Conservation (phyloP, 1,140 invertebrate species). For the Drosophila insularis region DNA sequence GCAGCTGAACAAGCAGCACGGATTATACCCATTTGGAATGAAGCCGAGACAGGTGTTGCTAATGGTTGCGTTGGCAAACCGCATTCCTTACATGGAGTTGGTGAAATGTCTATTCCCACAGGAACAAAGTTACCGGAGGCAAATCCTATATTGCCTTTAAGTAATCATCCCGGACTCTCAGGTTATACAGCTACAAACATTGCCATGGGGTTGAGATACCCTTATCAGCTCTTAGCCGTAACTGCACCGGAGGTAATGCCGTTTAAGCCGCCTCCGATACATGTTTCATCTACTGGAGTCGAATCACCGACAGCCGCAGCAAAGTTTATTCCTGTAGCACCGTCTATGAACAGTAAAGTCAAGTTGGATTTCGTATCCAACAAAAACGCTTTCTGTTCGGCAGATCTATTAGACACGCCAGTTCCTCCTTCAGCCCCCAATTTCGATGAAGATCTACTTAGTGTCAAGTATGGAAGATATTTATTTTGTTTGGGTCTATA, state of each 20-base stretch:
- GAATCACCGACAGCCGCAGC: background rate
- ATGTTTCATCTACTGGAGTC: background rate
- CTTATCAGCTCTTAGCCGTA: constrained; percentile 5
- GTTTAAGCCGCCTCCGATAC: background rate
- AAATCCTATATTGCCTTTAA: background rate
- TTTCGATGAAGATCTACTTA: constrained; percentile 52
- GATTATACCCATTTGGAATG: constrained; percentile 50
- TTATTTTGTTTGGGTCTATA: background rate
- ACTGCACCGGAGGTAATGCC: background rate
- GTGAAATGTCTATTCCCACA: background rate
- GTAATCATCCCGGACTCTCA: background rate
- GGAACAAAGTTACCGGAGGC: background rate
- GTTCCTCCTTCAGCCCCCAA: constrained; percentile 8
- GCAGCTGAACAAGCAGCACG: constrained; percentile 45
- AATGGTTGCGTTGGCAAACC: background rate
- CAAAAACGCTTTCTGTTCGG: constrained; percentile 22
- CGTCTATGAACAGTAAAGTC: background rate
- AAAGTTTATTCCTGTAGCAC: background rate
- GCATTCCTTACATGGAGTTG: background rate
- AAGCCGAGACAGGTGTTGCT: background rate
- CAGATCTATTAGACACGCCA: background rate
- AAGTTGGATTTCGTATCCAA: constrained; percentile 24
- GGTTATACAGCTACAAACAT: background rate
- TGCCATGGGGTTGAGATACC: background rate
- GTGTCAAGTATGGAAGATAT: constrained; percentile 49